Percentiles rank a stretch among this genome's conserved stretches.
Evolutionary conservation across 2,888 invertebrate species (phyloP).

Genomic region (Trichopria drosophilae): DNA sequence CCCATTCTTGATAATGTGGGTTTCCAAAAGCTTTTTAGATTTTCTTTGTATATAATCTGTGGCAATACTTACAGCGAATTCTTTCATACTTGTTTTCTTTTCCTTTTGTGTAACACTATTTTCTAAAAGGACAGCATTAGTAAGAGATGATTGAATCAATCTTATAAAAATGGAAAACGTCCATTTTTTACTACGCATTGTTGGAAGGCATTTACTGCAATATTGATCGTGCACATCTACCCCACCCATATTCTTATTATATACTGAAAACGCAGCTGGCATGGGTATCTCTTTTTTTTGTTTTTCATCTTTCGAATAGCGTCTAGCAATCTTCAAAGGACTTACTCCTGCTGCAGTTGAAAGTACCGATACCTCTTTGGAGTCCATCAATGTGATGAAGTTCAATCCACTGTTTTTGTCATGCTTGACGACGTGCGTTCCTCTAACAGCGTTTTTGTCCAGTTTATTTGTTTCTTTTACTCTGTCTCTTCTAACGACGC

Average conservation of each 20-base stretch:
- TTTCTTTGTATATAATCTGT: conserved; percentile 2
- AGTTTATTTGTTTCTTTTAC: conserved; percentile 13
- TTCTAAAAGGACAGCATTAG: conserved; percentile 9
- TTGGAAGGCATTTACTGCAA: conserved; percentile 8
- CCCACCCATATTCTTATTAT: conserved; percentile 19
- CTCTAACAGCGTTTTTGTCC: conserved; percentile 18
- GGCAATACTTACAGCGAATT: conserved; percentile 9
- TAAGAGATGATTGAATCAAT: conserved; percentile 7
- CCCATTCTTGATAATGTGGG: conserved; percentile 3
- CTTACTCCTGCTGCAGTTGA: conserved; percentile 17
- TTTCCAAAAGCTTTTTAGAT: conserved; percentile 3
- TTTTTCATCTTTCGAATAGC: conserved; percentile 14
- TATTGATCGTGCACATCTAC: conserved; percentile 11
- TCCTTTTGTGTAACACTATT: not conserved
- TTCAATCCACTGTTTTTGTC: conserved; percentile 18
- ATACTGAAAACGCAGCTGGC: conserved; percentile 8
- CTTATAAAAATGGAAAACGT: conserved; percentile 10
- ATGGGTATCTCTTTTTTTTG: conserved; percentile 8
- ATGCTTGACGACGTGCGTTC: conserved; percentile 11
- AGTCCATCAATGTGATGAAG: no score
- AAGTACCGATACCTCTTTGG: no score
- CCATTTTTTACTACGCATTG: conserved; percentile 9
- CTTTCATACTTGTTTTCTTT: conserved; percentile 9
- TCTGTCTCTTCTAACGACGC: conserved; percentile 8
- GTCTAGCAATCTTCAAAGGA: conserved; percentile 1